Evolutionary conservation across 1,140 invertebrate genomes (phyloP), one percentile per base, ranked within the genome.

Genomic region (Bathynomus jamesi): DNA sequence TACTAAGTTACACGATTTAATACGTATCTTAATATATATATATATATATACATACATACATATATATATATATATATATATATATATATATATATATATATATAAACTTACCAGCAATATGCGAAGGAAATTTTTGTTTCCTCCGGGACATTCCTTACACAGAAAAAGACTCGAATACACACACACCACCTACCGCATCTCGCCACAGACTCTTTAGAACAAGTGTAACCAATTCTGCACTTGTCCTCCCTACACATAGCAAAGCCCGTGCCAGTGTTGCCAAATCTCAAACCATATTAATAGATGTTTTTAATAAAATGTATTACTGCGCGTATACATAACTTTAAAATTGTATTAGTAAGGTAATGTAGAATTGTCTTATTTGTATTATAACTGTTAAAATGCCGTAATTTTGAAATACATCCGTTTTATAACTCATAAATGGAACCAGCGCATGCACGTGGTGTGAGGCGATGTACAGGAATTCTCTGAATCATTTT

Each of bases 51-150:
- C 21, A 40, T 53, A 2, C 21, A 53, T 53, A 53, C 21, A 53
- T 53, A 53, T 53, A 53, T 53, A 53, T 53, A 53, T 53, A 53
- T 53, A 53, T 53, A 53, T 53, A 53, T 53, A 53, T 53, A 53
- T 53, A 53, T 53, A 53, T 53, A 53, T 53, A 53, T 53, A 53
- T 53, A 53, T 53, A 53, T 53, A 53, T 53, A 53, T 53, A 53
- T 53, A 53, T 53, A 53, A 21, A 53, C 40, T 53, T 53, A 53
- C 40, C 40, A 53, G 40, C 1, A 53, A 53, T 53, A 53, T 53
- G 40, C 13, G 21, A 53, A 53, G 40, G 40, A 53, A 53, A 53
- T 53, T 53, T 53, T 21, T 53, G 40, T 53, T 53, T 53, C 40
- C 40, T 53, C 40, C 40, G 40, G 21, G 40, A 53, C 40, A 53